Conservation (phyloP, 2,113 vertebrate genomes). For the Cranoglanis bouderius region DNA sequence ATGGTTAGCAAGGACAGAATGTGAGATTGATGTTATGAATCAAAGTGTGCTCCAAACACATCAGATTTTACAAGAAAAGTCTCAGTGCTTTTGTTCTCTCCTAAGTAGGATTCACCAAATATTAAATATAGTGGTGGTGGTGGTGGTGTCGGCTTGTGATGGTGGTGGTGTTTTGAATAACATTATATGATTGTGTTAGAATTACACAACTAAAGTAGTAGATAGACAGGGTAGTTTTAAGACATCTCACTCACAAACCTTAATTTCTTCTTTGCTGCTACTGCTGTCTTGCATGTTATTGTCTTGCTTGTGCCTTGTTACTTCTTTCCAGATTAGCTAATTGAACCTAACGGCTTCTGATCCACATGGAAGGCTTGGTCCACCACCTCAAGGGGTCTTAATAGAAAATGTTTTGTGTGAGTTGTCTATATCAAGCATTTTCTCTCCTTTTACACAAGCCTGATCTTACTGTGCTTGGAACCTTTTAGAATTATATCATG, state of each 20-base stretch:
- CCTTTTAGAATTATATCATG: background rate
- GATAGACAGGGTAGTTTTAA: background rate
- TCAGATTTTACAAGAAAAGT: background rate
- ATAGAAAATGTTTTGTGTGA: background rate
- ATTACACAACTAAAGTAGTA: background rate
- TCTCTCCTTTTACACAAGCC: background rate
- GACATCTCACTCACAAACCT: background rate
- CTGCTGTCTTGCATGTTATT: background rate
- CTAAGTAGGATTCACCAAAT: background rate
- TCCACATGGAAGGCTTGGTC: background rate
- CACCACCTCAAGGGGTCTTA: background rate
- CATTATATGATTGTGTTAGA: background rate
- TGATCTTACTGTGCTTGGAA: background rate
- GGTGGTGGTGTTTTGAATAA: background rate
- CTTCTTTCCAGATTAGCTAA: background rate
- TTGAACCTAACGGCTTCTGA: background rate
- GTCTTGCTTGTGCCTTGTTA: background rate
- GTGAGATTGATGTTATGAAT: background rate
- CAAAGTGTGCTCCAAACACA: background rate
- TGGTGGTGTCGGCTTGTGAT: background rate
- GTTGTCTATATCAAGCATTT: background rate
- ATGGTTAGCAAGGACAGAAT: background rate
- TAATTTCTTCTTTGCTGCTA: background rate
- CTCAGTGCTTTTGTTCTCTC: background rate
- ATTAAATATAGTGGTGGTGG: background rate